Conservation (phyloP, 2,888 invertebrate species). For the Abscondita cerata region DNA sequence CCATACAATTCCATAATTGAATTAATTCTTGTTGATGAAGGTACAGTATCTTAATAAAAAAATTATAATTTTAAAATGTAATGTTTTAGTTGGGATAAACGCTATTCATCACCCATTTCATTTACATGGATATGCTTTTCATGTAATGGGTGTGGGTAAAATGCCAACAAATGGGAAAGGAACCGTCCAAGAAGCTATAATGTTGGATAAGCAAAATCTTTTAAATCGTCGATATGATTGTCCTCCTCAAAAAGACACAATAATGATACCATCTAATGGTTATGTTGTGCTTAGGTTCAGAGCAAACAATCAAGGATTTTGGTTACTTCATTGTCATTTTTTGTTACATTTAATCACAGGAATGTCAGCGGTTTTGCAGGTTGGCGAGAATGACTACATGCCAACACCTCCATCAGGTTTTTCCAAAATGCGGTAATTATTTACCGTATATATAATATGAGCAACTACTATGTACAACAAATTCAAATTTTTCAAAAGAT, state of each 20-base stretch:
- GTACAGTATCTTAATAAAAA: slow-evolving; percentile 55
- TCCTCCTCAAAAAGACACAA: slow-evolving; percentile 89
- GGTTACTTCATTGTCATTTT: slow-evolving; percentile 95
- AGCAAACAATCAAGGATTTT: slow-evolving; percentile 92
- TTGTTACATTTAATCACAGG: slow-evolving; percentile 93
- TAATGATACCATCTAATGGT: slow-evolving; percentile 93
- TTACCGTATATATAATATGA: no score
- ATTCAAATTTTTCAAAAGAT: no score
- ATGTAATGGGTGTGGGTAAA: slow-evolving; percentile 89
- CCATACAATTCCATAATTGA: slow-evolving; percentile 89
- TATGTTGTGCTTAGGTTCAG: slow-evolving; percentile 91
- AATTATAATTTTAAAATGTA: not conserved
- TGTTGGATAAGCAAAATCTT: slow-evolving; percentile 85
- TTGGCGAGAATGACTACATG: slow-evolving; percentile 83
- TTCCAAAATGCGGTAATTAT: slow-evolving; percentile 88
- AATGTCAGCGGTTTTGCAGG: slow-evolving; percentile 88
- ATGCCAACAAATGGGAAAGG: slow-evolving; percentile 88
- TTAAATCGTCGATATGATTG: slow-evolving; percentile 85
- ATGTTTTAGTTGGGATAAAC: slow-evolving; percentile 81
- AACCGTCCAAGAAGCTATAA: slow-evolving; percentile 86
- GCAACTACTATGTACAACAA: no score
- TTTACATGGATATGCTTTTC: slow-evolving; percentile 87
- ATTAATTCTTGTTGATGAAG: slow-evolving; percentile 90
- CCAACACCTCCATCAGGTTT: slow-evolving; percentile 84
- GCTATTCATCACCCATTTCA: slow-evolving; percentile 94